Percentiles rank a stretch among this genome's conserved stretches.
Evolutionary conservation across 1,140 invertebrate genomes (phyloP).

Genomic region (Pantala flavescens): DNA sequence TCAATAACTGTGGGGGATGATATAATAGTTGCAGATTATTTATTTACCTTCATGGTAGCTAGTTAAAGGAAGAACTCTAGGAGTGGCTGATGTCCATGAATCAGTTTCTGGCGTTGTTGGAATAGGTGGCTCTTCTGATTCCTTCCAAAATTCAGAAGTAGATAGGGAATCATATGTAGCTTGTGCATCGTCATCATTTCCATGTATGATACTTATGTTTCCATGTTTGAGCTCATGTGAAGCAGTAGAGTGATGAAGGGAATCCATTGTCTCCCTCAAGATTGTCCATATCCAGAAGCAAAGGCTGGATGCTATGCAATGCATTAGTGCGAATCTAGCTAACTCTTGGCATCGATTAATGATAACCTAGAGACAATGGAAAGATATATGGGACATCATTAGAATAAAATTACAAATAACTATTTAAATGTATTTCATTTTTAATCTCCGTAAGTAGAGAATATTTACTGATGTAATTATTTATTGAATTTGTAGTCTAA

Average conservation of each 20-base stretch:
- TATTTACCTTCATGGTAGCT: slow-evolving; percentile 22
- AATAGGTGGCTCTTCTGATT: neutral
- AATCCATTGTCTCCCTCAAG: slow-evolving; percentile 53
- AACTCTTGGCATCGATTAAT: slow-evolving; percentile 46
- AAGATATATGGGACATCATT: no score
- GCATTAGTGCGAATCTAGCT: slow-evolving; percentile 60
- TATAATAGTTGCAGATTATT: neutral
- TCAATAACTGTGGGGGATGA: no score
- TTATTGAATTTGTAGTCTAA: no score
- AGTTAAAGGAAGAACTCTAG: slow-evolving; percentile 24
- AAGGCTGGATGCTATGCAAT: slow-evolving; percentile 57
- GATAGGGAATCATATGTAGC: neutral
- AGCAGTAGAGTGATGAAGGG: slow-evolving; percentile 23
- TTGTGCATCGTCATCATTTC: neutral
- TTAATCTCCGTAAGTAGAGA: no score
- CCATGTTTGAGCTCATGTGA: neutral
- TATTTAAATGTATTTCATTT: no score
- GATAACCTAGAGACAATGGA: slow-evolving; percentile 38
- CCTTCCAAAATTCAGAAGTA: neutral
- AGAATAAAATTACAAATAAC: no score
- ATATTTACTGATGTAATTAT: no score
- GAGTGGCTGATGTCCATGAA: neutral
- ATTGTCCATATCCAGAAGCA: slow-evolving; percentile 65
- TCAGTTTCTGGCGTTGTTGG: neutral
- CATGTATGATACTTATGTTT: neutral